phyloP scores from a whole-genome alignment of 2,797 vertebrate genomes.

The Galago senegalensis region DNA sequence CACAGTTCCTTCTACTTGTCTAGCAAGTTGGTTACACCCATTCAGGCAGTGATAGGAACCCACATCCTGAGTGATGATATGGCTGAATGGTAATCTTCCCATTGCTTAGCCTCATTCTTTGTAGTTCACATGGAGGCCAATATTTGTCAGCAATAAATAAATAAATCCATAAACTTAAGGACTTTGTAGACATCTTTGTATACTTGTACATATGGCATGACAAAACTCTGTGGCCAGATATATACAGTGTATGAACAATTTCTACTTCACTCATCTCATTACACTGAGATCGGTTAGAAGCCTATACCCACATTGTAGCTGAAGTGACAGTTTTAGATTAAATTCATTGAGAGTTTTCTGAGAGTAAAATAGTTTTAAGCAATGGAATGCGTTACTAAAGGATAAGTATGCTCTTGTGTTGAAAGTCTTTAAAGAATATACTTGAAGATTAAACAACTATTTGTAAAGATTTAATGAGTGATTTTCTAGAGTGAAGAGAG shows the following conservation, averaged over 20 bases:
- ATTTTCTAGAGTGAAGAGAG: not conserved
- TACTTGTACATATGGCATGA: not conserved
- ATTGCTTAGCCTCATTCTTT: not conserved
- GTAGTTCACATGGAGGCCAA: constrained; percentile 41
- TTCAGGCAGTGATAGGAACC: constrained; percentile 13
- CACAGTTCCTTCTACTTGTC: not conserved
- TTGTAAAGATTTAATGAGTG: constrained; percentile 43
- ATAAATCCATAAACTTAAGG: constrained; percentile 26
- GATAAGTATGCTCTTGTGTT: not conserved
- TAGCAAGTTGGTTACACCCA: not conserved
- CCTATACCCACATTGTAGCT: not conserved
- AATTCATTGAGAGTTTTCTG: constrained; percentile 25
- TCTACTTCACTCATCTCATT: constrained; percentile 43
- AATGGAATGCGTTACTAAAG: constrained; percentile 23
- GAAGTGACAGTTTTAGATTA: constrained; percentile 25
- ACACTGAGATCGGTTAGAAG: not conserved
- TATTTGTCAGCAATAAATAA: constrained; percentile 41
- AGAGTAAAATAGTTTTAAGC: not conserved
- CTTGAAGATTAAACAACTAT: not conserved
- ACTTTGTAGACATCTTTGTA: not conserved
- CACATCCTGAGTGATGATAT: not conserved
- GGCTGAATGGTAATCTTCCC: constrained; percentile 28
- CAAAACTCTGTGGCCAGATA: not conserved
- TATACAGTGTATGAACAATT: not conserved
- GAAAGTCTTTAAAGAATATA: constrained; percentile 4